Conservation (phyloP, 2,113 vertebrate species). For the Mystacornis crossleyi region DNA sequence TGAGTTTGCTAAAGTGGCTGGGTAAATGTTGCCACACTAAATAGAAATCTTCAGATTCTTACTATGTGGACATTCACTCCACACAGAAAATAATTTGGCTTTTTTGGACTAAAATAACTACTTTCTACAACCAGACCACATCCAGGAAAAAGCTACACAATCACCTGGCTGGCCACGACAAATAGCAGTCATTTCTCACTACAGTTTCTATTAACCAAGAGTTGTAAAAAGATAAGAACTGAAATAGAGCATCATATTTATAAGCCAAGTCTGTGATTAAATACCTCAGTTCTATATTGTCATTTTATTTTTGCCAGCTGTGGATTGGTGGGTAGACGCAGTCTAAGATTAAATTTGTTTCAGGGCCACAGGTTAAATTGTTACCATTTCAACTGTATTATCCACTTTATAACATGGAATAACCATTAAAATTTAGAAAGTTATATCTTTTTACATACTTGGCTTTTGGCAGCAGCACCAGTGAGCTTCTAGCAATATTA, state of each 20-base stretch:
- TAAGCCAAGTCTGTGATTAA: background rate
- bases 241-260: background rate
- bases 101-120: background rate
- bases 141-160: background rate
- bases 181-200: background rate
- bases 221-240: background rate
- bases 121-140: background rate
- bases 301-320: background rate
- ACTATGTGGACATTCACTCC: background rate
- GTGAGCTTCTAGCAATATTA: background rate
- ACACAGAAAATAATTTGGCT: background rate
- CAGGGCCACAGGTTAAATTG: background rate
- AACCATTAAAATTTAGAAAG: background rate
- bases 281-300: background rate
- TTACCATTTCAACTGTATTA: background rate
- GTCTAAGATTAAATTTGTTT: background rate
- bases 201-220: background rate
- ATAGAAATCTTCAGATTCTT: background rate
- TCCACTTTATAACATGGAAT: background rate
- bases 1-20: background rate
- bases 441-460: background rate
- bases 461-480: background rate
- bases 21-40: background rate
- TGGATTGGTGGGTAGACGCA: background rate
- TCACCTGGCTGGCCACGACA: accelerated